A percentile compares a stretch with the other conserved stretches of the same genome.
phyloP scores from a whole-genome alignment of 2,888 invertebrate species.

The Gerris lacustris region DNA sequence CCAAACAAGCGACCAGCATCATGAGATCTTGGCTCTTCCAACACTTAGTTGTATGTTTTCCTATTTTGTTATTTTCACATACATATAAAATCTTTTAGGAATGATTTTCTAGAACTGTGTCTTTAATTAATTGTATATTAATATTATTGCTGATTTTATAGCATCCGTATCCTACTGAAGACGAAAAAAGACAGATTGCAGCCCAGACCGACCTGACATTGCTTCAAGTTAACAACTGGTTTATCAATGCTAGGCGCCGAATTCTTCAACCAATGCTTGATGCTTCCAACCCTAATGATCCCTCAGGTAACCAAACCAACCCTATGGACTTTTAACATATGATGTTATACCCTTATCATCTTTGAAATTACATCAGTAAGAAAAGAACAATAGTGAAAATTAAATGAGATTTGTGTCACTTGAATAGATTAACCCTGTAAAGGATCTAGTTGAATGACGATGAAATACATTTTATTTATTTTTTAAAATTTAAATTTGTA shows the following conservation, averaged over 20 bases:
- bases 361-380: neutral
- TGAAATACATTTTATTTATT: constrained; percentile 2
- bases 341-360: no score
- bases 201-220: constrained; percentile 78
- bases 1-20: constrained; percentile 89
- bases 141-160: constrained; percentile 35
- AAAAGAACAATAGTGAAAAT: neutral
- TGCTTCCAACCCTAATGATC: constrained; percentile 43
- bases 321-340: neutral
- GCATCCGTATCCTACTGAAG: constrained; percentile 93
- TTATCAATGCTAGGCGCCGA: constrained; percentile 82
- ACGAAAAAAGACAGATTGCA: constrained; percentile 81
- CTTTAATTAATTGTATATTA: neutral
- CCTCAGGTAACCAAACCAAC: constrained; percentile 23
- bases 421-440: no score
- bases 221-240: constrained; percentile 84
- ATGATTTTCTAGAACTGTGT: neutral
- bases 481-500: neutral
- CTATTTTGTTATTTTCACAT: neutral
- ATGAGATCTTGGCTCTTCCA: constrained; percentile 95
- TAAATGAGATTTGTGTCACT: no score
- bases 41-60: constrained; percentile 70
- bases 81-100: neutral
- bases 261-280: constrained; percentile 89
- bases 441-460: no score